Conservation (phyloP, 2,797 vertebrate species). For the Xerus rutilus region DNA sequence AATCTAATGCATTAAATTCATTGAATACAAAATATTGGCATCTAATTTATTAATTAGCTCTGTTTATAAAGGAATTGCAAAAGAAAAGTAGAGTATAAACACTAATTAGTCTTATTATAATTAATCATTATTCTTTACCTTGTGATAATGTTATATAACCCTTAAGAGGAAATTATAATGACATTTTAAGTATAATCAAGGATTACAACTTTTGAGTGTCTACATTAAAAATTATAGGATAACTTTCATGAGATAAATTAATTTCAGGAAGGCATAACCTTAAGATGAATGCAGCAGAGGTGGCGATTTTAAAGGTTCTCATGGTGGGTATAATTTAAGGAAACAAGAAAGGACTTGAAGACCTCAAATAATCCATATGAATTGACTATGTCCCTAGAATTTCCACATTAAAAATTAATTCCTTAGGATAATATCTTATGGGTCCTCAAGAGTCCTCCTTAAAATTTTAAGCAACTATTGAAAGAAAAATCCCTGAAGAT, state of each 20-base stretch:
- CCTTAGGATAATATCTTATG: constrained; percentile 16
- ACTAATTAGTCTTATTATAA: constrained; percentile 59
- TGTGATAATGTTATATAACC: not conserved
- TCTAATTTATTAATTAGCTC: constrained; percentile 67
- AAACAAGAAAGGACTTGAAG: constrained; percentile 20
- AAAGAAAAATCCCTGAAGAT: constrained; percentile 1
- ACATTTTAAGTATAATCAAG: constrained; percentile 54
- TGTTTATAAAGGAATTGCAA: constrained; percentile 64
- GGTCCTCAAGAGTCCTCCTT: constrained; percentile 7
- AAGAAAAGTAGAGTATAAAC: constrained; percentile 49
- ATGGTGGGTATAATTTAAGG: not conserved
- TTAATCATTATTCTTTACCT: constrained; percentile 44
- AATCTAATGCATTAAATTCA: constrained; percentile 18
- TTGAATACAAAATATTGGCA: constrained; percentile 40
- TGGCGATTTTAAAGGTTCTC: constrained; percentile 17
- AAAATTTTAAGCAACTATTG: constrained; percentile 57
- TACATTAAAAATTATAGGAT: constrained; percentile 18
- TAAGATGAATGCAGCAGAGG: not conserved
- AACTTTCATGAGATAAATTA: constrained; percentile 34
- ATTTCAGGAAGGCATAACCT: not conserved
- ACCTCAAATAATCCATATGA: not conserved
- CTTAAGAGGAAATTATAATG: constrained; percentile 43
- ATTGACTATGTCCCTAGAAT: constrained; percentile 27
- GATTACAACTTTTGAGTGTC: constrained; percentile 42
- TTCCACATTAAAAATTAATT: constrained; percentile 65